Base-by-base conservation (phyloP, 1,140 invertebrate species). In the Drosophila novamexicana region DNA sequence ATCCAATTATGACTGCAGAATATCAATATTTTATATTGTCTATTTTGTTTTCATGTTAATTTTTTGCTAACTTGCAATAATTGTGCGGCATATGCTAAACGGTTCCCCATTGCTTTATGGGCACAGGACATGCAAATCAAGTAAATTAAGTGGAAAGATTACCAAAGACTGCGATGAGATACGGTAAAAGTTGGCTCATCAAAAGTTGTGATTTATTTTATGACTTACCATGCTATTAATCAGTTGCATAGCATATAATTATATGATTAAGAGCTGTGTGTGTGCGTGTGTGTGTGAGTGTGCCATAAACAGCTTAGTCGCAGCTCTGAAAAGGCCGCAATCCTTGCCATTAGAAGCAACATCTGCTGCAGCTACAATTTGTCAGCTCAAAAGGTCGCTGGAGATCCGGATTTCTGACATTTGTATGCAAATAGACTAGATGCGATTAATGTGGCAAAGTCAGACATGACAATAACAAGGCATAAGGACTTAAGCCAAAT, bases 291-390 rank as follows among this genome's bases (percentile, higher is more conserved):
- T 29, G 22, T 57, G 18, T 66, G 53, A 79, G 42, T 67, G 45
- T 62, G 65, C 52, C 57, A 37, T 65, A 85, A 77, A 66, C 69
- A 39, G 66, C 75, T 81, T 81, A 86, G 56, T 52, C 14, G 57
- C 7, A 49, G 18, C 44, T 49, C 29, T 34, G 22, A 66, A 68
- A 52, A 39, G 18, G 36, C 65, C 40, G 36, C 58, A 52, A 40
- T 39, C 39, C 39, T 16, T 57, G 57, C 29, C 14, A 66, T 69
- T 76, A 62, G 40, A 39, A 53, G 9, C 32, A 59, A 9, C 61
- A 72, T 37, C 62, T 63, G 59, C 34, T 54, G 12, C 54, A 58
- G 40, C 22, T 10, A 37, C 7, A 1, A 6, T 57, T 66, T 29
- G 16, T 18, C 32, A 14, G 10, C n/a, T n/a, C n/a, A 7, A 39